Base-by-base conservation (phyloP, 2,888 invertebrate species). In the Alentia gelatinosa region DNA sequence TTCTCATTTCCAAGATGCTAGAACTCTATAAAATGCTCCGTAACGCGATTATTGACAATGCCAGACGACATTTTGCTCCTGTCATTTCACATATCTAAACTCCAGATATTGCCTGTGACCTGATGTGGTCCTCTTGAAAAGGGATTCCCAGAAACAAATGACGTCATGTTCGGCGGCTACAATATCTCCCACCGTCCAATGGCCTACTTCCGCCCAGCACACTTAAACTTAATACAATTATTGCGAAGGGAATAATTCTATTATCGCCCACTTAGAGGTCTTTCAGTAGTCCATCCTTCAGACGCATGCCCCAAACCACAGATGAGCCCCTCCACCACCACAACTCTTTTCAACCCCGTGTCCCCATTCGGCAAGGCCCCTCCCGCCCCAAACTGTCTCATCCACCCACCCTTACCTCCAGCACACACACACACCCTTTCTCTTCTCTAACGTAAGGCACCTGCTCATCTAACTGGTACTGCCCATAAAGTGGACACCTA, bases 221-320 rank as follows among this genome's bases (percentile, higher is more conserved):
- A 30, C 68, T 68, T 30, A 26, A 33, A 68, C 68, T 30, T 68
- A 68, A 68, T 26, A 33, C 33, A 68, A 68, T 68, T 68, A 68
- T 30, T 68, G 68, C 30, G 3, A 68, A 30, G 68, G 68, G 30
- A 68, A 33, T 68, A 68, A 68, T 68, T 68, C 68, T 68, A 68
- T 68, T 68, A 68, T 68, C 68, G 33, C 68, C 26, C 68, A 68
- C 68, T 68, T 68, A 68, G 68, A 68, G 26, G 68, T 68, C 68
- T 26, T 68, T 68, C 68, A 30, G 33, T 68, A 12, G 30, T 30
- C 26, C 26, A 12, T 30, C 68, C 68, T 68, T 12, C 30, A 30
- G 56, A 12, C 68, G 68, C 68, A 68, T 68, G 68, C 47, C 30
- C 23, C 5, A 15, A 9, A 33, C 26, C 33, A 68, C 68, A 68